These are phyloP conservation scores for Lagria hirta DNA, from an alignment of 2,888 invertebrate species.

Conservation along the genomic window DNA sequence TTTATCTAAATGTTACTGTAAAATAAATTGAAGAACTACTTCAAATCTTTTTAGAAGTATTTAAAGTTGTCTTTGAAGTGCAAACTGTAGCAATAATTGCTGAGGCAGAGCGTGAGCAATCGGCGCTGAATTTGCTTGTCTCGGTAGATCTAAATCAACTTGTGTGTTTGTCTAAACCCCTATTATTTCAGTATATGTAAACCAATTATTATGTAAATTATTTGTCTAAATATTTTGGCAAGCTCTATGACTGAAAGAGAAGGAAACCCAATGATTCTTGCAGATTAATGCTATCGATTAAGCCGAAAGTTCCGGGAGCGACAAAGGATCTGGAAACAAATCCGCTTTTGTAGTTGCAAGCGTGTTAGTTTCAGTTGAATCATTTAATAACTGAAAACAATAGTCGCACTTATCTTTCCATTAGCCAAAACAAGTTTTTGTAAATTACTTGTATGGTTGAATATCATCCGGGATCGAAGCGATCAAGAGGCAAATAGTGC, in stretches of 20 bases:
- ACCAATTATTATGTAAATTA: slow-evolving; percentile 9
- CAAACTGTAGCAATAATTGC: no score
- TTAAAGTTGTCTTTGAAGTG: no score
- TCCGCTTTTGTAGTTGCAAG: slow-evolving; percentile 19
- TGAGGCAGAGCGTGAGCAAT: no score
- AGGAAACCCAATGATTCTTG: slow-evolving; percentile 10
- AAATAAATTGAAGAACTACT: no score
- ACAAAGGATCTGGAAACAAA: slow-evolving; percentile 26
- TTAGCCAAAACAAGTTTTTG: neutral
- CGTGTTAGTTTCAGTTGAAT: slow-evolving; percentile 15
- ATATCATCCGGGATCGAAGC: slow-evolving; percentile 2
- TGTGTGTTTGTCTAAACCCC: slow-evolving; percentile 5
- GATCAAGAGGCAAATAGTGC: slow-evolving; percentile 6
- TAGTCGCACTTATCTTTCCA: slow-evolving; percentile 12
- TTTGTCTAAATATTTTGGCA: slow-evolving; percentile 13
- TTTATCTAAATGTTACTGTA: no score
- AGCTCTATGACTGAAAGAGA: no score
- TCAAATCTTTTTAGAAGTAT: no score
- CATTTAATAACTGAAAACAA: slow-evolving; percentile 22
- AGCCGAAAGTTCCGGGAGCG: slow-evolving; percentile 22
- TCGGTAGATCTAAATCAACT: no score
- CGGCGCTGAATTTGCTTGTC: no score
- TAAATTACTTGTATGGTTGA: neutral
- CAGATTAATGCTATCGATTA: slow-evolving; percentile 28
- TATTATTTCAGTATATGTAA: slow-evolving; percentile 10